A percentile compares a stretch with the other conserved stretches of the same genome.
phyloP scores from a whole-genome alignment of 2,113 vertebrate species.

The Microcebus jonahi region DNA sequence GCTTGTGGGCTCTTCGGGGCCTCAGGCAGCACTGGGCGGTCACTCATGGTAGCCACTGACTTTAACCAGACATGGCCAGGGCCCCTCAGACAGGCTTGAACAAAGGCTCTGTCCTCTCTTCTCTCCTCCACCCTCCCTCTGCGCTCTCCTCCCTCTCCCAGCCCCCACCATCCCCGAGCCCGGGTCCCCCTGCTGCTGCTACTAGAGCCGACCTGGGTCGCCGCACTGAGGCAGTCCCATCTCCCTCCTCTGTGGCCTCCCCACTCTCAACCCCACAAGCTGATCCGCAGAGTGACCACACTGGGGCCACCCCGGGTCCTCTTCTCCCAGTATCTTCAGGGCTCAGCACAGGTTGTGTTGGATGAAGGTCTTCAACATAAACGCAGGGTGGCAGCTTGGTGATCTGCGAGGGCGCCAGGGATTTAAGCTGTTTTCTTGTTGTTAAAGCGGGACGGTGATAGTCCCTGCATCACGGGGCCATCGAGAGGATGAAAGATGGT shows the following conservation, averaged over 20 bases:
- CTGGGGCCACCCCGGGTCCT: no score
- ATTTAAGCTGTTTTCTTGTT: neutral
- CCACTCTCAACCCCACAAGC: fast-evolving
- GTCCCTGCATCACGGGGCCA: neutral
- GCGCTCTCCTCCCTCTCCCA: fast-evolving
- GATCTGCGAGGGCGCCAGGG: neutral
- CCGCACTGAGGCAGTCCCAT: neutral
- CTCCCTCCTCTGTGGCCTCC: neutral
- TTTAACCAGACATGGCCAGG: fast-evolving
- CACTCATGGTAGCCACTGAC: fast-evolving
- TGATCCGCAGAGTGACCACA: neutral
- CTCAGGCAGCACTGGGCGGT: fast-evolving
- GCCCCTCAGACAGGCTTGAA: fast-evolving
- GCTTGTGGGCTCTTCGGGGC: neutral
- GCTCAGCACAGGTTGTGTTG: fast-evolving
- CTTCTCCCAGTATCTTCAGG: neutral
- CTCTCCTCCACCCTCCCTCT: neutral
- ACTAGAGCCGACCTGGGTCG: no score
- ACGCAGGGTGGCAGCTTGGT: neutral
- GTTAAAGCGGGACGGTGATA: neutral
- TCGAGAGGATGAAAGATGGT: neutral
- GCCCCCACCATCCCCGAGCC: no score
- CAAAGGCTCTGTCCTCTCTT: neutral
- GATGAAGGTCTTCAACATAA: neutral
- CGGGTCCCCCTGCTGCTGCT: neutral